Conservation (phyloP, 2,888 invertebrate genomes). For the Arctia plantaginis region DNA sequence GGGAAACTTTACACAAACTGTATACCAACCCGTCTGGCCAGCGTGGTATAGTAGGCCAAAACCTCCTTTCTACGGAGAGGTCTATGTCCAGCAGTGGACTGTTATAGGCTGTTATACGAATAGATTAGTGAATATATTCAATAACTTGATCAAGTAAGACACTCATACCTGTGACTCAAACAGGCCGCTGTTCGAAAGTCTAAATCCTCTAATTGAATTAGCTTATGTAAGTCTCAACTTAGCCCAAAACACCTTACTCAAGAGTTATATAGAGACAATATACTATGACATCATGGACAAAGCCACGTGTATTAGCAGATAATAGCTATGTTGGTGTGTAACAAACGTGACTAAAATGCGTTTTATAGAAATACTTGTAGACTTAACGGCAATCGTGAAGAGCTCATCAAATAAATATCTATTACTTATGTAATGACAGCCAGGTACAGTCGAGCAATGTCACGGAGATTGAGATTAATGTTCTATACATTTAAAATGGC, state of each 20-base stretch:
- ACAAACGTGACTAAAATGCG: constrained; percentile 40
- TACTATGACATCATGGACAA: constrained; percentile 33
- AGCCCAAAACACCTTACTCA: constrained; percentile 1
- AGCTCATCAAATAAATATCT: constrained; percentile 20
- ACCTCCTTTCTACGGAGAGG: too few species aligned
- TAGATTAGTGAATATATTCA: too few species aligned
- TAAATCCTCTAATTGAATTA: neutral
- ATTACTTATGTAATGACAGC: neutral
- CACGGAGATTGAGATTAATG: neutral
- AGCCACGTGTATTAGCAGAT: constrained; percentile 38
- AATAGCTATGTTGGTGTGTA: constrained; percentile 28
- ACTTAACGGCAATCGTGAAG: constrained; percentile 12
- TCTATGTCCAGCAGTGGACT: too few species aligned
- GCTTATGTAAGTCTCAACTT: neutral
- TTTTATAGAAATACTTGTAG: constrained; percentile 37
- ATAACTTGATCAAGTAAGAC: too few species aligned
- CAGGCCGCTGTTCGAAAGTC: neutral
- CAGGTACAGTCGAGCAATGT: neutral
- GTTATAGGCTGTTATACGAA: too few species aligned
- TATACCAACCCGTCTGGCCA: too few species aligned
- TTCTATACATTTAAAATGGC: too few species aligned
- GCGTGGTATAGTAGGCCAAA: too few species aligned
- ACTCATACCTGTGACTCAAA: neutral
- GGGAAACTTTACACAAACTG: too few species aligned
- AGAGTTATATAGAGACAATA: neutral